Base-by-base conservation (phyloP, 2,113 vertebrate species). In the Catharus bicknelli region DNA sequence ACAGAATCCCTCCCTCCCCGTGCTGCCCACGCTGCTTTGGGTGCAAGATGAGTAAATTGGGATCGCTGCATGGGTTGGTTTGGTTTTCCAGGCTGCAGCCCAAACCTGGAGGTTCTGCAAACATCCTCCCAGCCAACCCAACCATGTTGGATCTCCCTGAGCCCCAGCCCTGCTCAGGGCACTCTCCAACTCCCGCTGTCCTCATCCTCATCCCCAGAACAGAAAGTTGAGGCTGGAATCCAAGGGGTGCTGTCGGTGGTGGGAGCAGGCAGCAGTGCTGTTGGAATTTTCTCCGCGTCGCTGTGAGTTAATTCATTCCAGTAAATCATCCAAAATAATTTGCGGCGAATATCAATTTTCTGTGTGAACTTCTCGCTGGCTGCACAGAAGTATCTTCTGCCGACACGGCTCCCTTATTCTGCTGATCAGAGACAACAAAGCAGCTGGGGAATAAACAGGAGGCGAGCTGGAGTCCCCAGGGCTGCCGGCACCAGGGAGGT, bases 261-360 rank as follows among this genome's bases (percentile, higher is more conserved):
- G 77, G 66, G 55, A 83, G 73, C 79, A 84, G 81, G 2, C 40
- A 6, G 55, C 78, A 10, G 82, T 0, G 1, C 48, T 1, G 27
- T 76, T 92, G 95, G 92, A 64, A 94, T 97, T 95, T 95, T 50
- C 85, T 23, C 94, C 20, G 77, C 6, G 8, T 96, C 47, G 42
- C 95, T 26, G 72, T 7, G 50, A 95, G 94, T 95, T 97, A 96
- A 97, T 97, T 94, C 94, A 93, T 94, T 95, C 91, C 94, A 94
- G 94, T 93, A 95, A 97, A 97, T 96, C 95, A 97, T 94, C 91
- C 95, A 83, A 90, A 96, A 96, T 96, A 95, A 97, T 95, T 96
- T 83, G 90, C 45, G 7, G 80, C 59, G 74, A 92, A 90, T 96
- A 90, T 96, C 94, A 90, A 93, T 97, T 97, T 92, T 94, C 83